These are phyloP conservation scores for Odontocolon sp. DNA, from an alignment of 2,888 invertebrate species.

Conservation along the genomic window DNA sequence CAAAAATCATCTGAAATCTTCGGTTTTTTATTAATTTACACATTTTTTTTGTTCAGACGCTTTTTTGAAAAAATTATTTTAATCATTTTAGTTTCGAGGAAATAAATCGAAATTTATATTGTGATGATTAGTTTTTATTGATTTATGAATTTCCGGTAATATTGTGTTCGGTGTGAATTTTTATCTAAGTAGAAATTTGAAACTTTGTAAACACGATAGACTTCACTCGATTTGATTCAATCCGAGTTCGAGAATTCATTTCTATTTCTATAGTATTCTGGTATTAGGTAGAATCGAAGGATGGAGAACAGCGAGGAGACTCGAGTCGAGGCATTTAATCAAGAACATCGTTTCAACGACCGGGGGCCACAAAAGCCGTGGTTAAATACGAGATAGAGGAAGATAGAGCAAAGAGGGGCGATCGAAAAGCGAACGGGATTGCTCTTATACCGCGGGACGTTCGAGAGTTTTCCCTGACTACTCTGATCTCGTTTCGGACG, in stretches of 20 bases:
- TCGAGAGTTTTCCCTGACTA: conserved; percentile 18
- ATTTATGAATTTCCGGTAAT: too few relatives aligned
- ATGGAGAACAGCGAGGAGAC: not conserved
- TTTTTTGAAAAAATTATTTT: too few relatives aligned
- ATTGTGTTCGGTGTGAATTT: too few relatives aligned
- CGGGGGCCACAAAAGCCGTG: conserved; percentile 61
- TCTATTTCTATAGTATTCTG: not conserved
- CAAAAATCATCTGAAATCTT: too few relatives aligned
- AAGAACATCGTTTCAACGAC: conserved; percentile 36
- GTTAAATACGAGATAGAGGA: conserved; percentile 64
- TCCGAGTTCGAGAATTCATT: conserved; percentile 16
- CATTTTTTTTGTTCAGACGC: not conserved
- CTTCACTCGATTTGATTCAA: too few relatives aligned
- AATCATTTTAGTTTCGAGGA: too few relatives aligned
- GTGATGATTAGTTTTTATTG: too few relatives aligned
- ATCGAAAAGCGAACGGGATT: conserved; percentile 61
- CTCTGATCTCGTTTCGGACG: conserved; percentile 47
- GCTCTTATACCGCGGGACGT: conserved; percentile 22
- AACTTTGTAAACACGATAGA: too few relatives aligned
- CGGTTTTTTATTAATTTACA: too few relatives aligned
- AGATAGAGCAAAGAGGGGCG: conserved; percentile 39
- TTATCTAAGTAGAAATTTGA: too few relatives aligned
- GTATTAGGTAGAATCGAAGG: not conserved
- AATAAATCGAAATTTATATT: too few relatives aligned
- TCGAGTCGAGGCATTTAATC: conserved; percentile 34